Conservation (phyloP, 2,113 vertebrate species). For the Mohoua ochrocephala region DNA sequence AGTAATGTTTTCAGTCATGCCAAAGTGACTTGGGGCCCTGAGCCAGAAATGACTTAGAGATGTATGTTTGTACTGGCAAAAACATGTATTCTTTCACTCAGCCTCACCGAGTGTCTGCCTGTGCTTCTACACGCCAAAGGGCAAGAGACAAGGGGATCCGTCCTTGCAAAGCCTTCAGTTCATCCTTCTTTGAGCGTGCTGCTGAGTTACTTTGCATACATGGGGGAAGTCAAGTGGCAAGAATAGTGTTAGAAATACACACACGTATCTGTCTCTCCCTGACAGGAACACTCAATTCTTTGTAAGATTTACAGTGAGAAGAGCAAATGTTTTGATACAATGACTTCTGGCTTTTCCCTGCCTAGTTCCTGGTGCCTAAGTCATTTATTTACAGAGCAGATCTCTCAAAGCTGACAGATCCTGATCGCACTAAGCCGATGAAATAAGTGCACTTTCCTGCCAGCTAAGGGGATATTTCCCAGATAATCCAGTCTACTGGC, state of each 20-base stretch:
- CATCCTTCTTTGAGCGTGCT: not conserved
- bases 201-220: not conserved
- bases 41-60: not conserved
- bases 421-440: not conserved
- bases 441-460: not conserved
- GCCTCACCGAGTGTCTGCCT: not conserved
- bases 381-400: not conserved
- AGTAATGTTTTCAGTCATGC: not conserved
- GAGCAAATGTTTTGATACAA: not conserved
- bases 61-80: not conserved
- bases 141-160: not conserved
- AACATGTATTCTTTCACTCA: not conserved
- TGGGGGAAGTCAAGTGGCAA: not conserved
- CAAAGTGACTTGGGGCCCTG: not conserved
- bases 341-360: not conserved
- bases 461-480: not conserved
- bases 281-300: not conserved
- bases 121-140: not conserved
- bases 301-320: not conserved
- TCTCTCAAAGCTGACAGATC: not conserved
- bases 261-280: not conserved
- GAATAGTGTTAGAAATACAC: not conserved
- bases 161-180: not conserved
- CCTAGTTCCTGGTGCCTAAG: not conserved
- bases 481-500: not conserved